Percentiles rank a stretch among this genome's conserved stretches.
These are phyloP conservation scores for Geodia barretti DNA, from an alignment of 37 sponge, comb jelly and placozoan species.

Conservation along the genomic window DNA sequence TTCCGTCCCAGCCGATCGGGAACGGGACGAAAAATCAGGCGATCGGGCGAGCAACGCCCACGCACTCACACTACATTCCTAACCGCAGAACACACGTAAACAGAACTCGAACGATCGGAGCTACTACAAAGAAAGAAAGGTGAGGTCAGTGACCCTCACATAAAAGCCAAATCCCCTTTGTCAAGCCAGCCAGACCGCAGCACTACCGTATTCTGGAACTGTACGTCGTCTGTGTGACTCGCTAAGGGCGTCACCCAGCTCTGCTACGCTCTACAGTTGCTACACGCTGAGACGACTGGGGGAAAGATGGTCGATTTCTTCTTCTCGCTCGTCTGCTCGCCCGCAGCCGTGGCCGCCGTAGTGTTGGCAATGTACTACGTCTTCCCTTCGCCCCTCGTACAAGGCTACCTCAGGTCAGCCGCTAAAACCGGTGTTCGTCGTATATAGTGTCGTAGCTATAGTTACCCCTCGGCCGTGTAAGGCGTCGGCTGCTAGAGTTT, in stretches of 20 bases:
- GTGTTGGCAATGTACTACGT: slow-evolving; percentile 36
- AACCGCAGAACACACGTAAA: not conserved
- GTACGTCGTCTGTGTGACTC: no score
- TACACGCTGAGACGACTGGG: no score
- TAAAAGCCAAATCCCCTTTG: no score
- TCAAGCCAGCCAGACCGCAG: no score
- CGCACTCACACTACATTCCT: not conserved
- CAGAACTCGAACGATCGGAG: no score
- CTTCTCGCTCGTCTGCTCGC: slow-evolving; percentile 31
- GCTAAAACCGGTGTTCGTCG: not conserved
- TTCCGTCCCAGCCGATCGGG: not conserved
- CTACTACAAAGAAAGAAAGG: no score
- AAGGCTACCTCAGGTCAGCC: slow-evolving; percentile 48
- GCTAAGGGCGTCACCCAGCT: no score
- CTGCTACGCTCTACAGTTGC: no score
- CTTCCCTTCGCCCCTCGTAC: slow-evolving; percentile 25
- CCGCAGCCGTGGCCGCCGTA: slow-evolving; percentile 37
- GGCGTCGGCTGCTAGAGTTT: not conserved
- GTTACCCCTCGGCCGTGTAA: not conserved
- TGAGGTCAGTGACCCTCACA: no score
- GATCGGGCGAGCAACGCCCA: not conserved
- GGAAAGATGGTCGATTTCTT: slow-evolving; percentile 22
- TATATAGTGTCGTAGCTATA: not conserved
- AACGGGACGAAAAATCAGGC: not conserved
- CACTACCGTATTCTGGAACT: no score